These are phyloP conservation scores for Limulus polyphemus DNA, from an alignment of 2,888 invertebrate species.

Conservation along the genomic window DNA sequence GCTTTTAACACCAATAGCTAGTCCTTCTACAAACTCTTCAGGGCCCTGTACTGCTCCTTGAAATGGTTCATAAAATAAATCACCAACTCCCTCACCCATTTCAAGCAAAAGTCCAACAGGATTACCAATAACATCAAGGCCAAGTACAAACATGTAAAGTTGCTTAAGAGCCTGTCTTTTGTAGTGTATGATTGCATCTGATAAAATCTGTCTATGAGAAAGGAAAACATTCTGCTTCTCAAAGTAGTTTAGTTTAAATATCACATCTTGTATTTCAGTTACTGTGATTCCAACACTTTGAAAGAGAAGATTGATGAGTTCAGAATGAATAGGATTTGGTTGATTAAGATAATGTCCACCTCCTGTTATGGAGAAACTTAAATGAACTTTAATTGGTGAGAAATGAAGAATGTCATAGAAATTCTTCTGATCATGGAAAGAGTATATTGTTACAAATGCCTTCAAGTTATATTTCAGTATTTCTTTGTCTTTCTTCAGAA, in stretches of 20 bases:
- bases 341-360: slow-evolving; percentile 27
- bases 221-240: slow-evolving; percentile 79
- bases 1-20: slow-evolving; percentile 83
- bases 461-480: slow-evolving; percentile 57
- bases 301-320: slow-evolving; percentile 72
- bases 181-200: slow-evolving; percentile 79
- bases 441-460: slow-evolving; percentile 60
- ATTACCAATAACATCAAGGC: slow-evolving; percentile 97
- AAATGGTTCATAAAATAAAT: slow-evolving; percentile 94
- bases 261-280: slow-evolving; percentile 94
- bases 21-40: slow-evolving; percentile 95
- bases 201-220: slow-evolving; percentile 67
- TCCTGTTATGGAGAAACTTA: slow-evolving; percentile 89
- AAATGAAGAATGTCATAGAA: slow-evolving; percentile 94
- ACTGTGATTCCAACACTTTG: slow-evolving; percentile 95
- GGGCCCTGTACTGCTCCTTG: slow-evolving; percentile 97
- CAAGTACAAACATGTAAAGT: slow-evolving; percentile 88
- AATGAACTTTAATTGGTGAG: slow-evolving; percentile 62
- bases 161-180: slow-evolving; percentile 70
- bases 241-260: slow-evolving; percentile 91
- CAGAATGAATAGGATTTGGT: slow-evolving; percentile 37
- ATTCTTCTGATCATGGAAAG: slow-evolving; percentile 67
- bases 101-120: slow-evolving; percentile 94
- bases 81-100: slow-evolving; percentile 89
- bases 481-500: slow-evolving; percentile 58